Base-by-base conservation (phyloP, 2,797 vertebrate genomes). In the Malacoraja senta region DNA sequence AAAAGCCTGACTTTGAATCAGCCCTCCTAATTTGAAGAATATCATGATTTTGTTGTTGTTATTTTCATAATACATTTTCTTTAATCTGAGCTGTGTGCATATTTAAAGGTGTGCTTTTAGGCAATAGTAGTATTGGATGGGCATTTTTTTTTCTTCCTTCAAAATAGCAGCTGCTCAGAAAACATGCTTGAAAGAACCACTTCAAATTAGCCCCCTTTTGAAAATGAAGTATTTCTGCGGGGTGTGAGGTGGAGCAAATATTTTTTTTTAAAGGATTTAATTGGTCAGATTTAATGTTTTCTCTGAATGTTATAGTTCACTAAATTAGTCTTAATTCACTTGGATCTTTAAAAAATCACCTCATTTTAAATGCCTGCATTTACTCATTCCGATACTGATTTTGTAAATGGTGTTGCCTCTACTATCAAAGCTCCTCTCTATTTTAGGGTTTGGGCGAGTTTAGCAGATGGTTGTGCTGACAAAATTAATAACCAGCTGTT, bases 41-140 rank as follows among this genome's bases (percentile, higher is more conserved):
- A 68, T 68, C 65, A 44, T 72, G 78, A 80, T 4, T 38, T 7
- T 38, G 7, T 81, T 81, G 29, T 53, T 26, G 61, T 53, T n/a
- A 83, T 84, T 61, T n/a, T 61, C 53, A 29, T n/a, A 13, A 13
- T 63, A 32, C 6, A 86, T 86, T 65, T 65, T 32, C 29, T 13
- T 65, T 1, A 58, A 17, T 63, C 61, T 32, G 83, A 9, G n/a
- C 12, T 84, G 32, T 29, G 8, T 86, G 88, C 9, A 0, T 74
- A 91, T 53, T 74, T 91, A 91, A 71, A 72, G 90, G 68, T 91
- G 12, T 90, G 86, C 12, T 74, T 74, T 91, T 29, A 29, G 68
- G 21, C 21, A 38, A 53, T 72, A 12, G 6, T 44, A 72, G 24
- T 74, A 71, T 71, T 83, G 12, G 1, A 53, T 58, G 38, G 19